Evolutionary conservation across 2,113 vertebrate genomes (phyloP).

Genomic region (Ceyx margarethae): DNA sequence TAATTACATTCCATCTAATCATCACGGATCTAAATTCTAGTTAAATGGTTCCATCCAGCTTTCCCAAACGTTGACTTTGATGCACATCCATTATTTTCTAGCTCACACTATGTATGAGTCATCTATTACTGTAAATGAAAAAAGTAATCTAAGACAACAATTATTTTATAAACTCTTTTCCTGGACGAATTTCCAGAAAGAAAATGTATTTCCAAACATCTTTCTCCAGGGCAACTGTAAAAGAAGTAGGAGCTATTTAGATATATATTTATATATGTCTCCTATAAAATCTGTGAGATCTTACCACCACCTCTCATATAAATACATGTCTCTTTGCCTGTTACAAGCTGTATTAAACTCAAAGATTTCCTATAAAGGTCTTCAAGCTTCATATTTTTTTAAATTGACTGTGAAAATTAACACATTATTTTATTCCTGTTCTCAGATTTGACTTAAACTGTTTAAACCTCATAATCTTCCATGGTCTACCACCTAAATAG

Average conservation of each 20-base stretch:
- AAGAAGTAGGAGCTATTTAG: not conserved
- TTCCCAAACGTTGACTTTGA: not conserved
- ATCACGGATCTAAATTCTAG: not conserved
- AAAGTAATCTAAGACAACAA: not conserved
- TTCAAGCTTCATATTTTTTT: not conserved
- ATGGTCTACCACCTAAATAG: not conserved
- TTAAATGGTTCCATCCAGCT: not conserved
- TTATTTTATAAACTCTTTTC: not conserved
- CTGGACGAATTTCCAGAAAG: not conserved
- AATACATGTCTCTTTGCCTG: not conserved
- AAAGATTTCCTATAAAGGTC: not conserved
- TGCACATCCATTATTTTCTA: not conserved
- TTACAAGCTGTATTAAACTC: not conserved
- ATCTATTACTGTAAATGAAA: not conserved
- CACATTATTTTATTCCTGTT: not conserved
- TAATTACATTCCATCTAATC: not conserved
- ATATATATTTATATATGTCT: not conserved
- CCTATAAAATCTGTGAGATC: not conserved
- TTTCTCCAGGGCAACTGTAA: not conserved
- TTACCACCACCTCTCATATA: not conserved
- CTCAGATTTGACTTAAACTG: not conserved
- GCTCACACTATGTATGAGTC: constrained; percentile 3
- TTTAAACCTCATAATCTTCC: not conserved
- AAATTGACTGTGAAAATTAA: not conserved
- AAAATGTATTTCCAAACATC: not conserved